A percentile compares a stretch with the other conserved stretches of the same genome.
These are phyloP conservation scores for Synanthedon vespiformis DNA, from an alignment of 2,888 invertebrate species.

Conservation along the genomic window DNA sequence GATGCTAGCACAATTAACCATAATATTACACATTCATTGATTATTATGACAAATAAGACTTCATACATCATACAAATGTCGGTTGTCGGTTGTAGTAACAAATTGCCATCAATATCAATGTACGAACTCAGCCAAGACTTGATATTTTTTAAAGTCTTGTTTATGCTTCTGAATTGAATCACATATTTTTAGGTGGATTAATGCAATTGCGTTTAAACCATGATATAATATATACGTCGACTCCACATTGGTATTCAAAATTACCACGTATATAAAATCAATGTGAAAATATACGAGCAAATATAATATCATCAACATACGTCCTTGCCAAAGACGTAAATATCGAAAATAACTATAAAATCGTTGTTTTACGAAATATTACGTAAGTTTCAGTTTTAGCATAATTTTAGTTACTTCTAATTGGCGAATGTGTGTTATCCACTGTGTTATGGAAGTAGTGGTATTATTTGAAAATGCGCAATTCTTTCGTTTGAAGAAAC, in stretches of 20 bases:
- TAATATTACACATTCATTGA: slow-evolving; percentile 3
- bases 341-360: slow-evolving; percentile 49
- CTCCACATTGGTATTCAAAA: background rate
- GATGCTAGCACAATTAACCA: background rate
- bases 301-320: background rate
- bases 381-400: slow-evolving; percentile 36
- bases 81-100: too few species aligned
- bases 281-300: too few species aligned
- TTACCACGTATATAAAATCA: background rate
- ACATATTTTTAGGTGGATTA: too few species aligned
- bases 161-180: too few species aligned
- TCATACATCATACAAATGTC: too few species aligned
- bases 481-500: slow-evolving; percentile 25
- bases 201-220: too few species aligned
- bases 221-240: too few species aligned
- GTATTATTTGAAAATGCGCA: slow-evolving; percentile 42
- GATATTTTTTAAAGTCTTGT: too few species aligned
- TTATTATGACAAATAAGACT: background rate
- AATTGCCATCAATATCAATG: too few species aligned
- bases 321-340: slow-evolving; percentile 51
- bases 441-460: too few species aligned
- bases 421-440: too few species aligned
- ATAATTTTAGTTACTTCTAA: slow-evolving; percentile 15
- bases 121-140: too few species aligned
- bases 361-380: slow-evolving; percentile 28